These are phyloP conservation scores for Actinemys pallida DNA, from an alignment of 2,113 vertebrate species.

Conservation along the genomic window DNA sequence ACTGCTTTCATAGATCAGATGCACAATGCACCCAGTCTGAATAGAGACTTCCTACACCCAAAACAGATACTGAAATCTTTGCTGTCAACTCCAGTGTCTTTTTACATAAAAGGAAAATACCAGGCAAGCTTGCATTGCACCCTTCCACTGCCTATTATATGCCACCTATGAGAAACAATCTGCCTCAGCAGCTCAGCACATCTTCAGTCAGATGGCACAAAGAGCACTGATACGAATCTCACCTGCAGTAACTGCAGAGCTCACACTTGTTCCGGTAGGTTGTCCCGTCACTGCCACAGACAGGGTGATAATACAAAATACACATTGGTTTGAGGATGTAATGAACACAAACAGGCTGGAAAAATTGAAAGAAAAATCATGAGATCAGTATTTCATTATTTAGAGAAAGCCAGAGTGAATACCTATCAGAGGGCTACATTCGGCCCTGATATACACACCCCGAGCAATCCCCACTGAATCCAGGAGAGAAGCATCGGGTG, in stretches of 20 bases:
- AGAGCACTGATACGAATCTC: rapidly evolving
- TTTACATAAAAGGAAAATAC: not conserved
- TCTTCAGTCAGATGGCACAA: not conserved
- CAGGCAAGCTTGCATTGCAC: not conserved
- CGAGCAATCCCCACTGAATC: not conserved
- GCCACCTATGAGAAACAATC: not conserved
- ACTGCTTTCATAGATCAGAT: not conserved
- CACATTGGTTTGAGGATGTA: not conserved
- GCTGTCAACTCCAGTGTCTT: not conserved
- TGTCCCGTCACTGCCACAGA: not conserved
- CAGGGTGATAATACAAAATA: not conserved
- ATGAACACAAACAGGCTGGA: not conserved
- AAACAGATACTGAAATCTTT: rapidly evolving
- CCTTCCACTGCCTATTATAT: not conserved
- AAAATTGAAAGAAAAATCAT: not conserved
- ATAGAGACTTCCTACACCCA: not conserved
- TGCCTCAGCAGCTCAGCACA: not conserved
- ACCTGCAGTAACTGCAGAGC: not conserved
- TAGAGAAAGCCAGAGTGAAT: not conserved
- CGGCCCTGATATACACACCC: not conserved
- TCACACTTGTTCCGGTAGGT: not conserved
- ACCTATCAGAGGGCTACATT: conserved; percentile 6
- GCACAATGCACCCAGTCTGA: not conserved
- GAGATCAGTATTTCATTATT: not conserved
- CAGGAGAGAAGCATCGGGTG: not conserved